Evolutionary conservation across 2,113 vertebrate species (phyloP), one percentile per base, ranked within the genome.

Genomic region (Hystrix brachyura): DNA sequence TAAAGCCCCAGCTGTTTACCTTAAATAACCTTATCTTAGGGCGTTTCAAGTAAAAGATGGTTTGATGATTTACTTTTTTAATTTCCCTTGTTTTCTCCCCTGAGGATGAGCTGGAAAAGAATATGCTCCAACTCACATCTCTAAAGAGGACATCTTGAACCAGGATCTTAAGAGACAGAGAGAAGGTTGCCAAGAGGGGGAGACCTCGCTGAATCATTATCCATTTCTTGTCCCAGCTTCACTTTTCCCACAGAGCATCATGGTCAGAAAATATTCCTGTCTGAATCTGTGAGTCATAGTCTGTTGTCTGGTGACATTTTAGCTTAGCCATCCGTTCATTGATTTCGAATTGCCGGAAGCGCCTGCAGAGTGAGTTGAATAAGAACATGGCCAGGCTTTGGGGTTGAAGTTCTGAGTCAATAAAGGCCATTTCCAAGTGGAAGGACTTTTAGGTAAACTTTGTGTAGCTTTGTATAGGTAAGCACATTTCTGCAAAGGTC

Each of bases 301-400:
- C 25, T 69, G 55, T 84, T 97, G 81, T 92, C 92, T 93, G 34
- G 88, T 25, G 67, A 72, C 55, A 96, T 78, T 90, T 94, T 15
- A 94, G 71, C 55, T 96, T 93, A 95, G 95, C 85, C 64, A 93
- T 32, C 60, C 90, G 55, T 82, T 96, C 90, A 57, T 82, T 96
- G 74, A 94, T 84, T 34, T 60, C 87, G 90, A 96, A 84, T 34
- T 91, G 46, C 65, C 71, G 1, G 13, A 90, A 95, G 48, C 60
- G 87, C 43, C 91, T 94, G 14, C 29, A 89, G 53, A 90, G 0
- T 53, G 0, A 91, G 65, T 27, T 92, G 59, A 87, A 86, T 51
- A 87, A 1, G 4, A 98, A 97, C 86, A 90, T 76, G 64, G 23
- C 32, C 79, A 93, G 81, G 38, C 34, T 96, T 78, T 87, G 11